A percentile compares a stretch with the other conserved stretches of the same genome.
Evolutionary conservation across 2,113 vertebrate genomes (phyloP).

Genomic region (Albula glossodonta): DNA sequence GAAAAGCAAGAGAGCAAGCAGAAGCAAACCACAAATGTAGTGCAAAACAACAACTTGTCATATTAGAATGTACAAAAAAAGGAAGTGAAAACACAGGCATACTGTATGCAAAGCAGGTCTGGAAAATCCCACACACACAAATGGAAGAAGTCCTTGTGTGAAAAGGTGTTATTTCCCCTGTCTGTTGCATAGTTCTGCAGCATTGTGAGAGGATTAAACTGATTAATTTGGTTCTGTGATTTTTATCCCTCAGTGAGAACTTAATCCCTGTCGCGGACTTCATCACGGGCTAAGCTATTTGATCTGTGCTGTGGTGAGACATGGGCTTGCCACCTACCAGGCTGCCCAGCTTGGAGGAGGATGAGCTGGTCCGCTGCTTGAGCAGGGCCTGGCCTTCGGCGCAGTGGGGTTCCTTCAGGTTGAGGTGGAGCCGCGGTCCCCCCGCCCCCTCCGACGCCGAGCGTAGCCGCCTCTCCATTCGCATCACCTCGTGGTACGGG

Average conservation of each 20-base stretch:
- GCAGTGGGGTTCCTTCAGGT: slow-evolving; percentile 76
- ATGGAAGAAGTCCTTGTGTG: background rate
- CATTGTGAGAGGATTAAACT: slow-evolving; percentile 26
- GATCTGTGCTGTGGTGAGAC: slow-evolving; percentile 3
- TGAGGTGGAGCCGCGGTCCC: slow-evolving; percentile 81
- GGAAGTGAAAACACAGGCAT: background rate
- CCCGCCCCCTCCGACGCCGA: slow-evolving; percentile 95
- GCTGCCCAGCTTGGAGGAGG: slow-evolving; percentile 95
- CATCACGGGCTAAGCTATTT: background rate
- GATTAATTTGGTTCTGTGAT: slow-evolving; percentile 31
- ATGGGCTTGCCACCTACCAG: slow-evolving; percentile 76
- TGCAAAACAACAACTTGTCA: background rate
- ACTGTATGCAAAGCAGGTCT: background rate
- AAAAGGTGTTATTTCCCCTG: background rate
- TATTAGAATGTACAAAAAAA: background rate
- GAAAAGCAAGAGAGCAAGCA: background rate
- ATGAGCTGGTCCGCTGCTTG: slow-evolving; percentile 86
- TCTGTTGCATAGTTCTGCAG: background rate
- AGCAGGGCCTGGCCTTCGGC: slow-evolving; percentile 76
- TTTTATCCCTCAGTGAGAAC: slow-evolving; percentile 30
- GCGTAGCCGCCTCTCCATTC: slow-evolving; percentile 83
- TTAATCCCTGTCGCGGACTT: slow-evolving; percentile 34
- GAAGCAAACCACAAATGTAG: background rate
- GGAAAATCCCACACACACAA: background rate
- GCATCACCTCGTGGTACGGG: slow-evolving; percentile 84